Percentiles rank a stretch among this genome's conserved stretches.
Conservation (phyloP, 2,888 invertebrate genomes). For the Oconnorella tubifera region DNA sequence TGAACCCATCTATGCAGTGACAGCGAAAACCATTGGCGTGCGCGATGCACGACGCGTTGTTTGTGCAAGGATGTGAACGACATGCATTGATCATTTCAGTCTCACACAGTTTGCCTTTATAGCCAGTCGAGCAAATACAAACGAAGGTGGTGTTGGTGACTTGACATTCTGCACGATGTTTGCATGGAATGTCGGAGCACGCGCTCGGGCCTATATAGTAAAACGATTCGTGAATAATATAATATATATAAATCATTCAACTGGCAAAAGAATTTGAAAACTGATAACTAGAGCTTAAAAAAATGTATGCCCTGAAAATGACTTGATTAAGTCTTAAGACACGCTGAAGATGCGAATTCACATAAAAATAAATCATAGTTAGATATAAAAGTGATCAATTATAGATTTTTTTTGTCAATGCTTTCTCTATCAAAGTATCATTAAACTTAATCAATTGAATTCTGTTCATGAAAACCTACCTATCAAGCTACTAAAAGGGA, state of each 20-base stretch:
- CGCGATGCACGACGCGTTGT: conserved; percentile 7
- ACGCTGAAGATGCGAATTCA: no score
- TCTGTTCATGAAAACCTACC: no score
- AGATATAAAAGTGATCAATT: no score
- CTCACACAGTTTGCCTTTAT: conserved; percentile 7
- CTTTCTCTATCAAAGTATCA: no score
- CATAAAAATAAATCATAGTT: no score
- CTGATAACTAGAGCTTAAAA: no score
- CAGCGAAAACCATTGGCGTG: neutral
- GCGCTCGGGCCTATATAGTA: neutral
- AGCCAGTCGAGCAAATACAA: conserved; percentile 11
- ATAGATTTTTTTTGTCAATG: no score
- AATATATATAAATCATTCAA: neutral
- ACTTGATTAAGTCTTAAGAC: no score
- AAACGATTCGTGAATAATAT: neutral
- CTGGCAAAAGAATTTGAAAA: no score
- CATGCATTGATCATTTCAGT: conserved; percentile 1
- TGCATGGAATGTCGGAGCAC: conserved; percentile 10
- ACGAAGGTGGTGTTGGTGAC: neutral
- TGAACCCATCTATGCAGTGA: neutral
- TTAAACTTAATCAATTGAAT: no score
- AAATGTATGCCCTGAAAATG: no score
- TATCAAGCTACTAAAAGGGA: no score
- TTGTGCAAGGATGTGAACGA: conserved; percentile 9
- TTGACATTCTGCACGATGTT: conserved; percentile 9